phyloP scores from a whole-genome alignment of 2,888 invertebrate genomes.

The Gerosis bhagava region DNA sequence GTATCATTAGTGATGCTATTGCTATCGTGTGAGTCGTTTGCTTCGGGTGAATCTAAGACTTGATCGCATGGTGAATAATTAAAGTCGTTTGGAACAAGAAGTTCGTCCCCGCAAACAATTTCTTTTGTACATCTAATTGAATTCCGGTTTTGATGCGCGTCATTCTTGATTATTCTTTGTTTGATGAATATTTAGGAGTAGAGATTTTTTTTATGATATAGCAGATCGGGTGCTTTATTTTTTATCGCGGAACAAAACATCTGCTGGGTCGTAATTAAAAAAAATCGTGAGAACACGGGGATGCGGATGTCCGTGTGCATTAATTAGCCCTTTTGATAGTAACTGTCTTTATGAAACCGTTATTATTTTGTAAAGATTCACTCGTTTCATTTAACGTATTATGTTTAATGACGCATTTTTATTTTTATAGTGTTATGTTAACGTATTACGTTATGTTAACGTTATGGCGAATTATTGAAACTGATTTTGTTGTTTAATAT shows the following conservation, averaged over 20 bases:
- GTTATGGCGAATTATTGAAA: too few relatives aligned
- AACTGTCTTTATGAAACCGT: constrained; percentile 32
- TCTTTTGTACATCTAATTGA: constrained; percentile 74
- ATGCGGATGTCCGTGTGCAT: constrained; percentile 51
- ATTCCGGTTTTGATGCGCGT: constrained; percentile 76
- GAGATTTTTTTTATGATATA: constrained; percentile 53
- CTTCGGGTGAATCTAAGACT: constrained; percentile 46
- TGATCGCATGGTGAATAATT: constrained; percentile 64
- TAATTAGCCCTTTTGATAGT: constrained; percentile 55
- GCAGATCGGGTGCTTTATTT: constrained; percentile 58
- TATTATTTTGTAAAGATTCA: constrained; percentile 16
- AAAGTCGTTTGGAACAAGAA: constrained; percentile 63
- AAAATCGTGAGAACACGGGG: constrained; percentile 75
- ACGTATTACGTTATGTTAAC: too few relatives aligned
- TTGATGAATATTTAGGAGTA: constrained; percentile 64
- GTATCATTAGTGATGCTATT: constrained; percentile 68
- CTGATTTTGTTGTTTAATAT: too few relatives aligned
- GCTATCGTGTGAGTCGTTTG: constrained; percentile 62
- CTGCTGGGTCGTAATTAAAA: constrained; percentile 74
- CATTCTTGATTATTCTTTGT: constrained; percentile 68
- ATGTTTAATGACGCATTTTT: background rate
- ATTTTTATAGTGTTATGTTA: too few relatives aligned
- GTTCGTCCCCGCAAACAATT: constrained; percentile 67
- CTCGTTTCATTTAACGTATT: background rate
- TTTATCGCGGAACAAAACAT: constrained; percentile 62